Evolutionary conservation across 37 sponge, comb jelly and placozoan species (phyloP).

Genomic region (Crambe crambe): DNA sequence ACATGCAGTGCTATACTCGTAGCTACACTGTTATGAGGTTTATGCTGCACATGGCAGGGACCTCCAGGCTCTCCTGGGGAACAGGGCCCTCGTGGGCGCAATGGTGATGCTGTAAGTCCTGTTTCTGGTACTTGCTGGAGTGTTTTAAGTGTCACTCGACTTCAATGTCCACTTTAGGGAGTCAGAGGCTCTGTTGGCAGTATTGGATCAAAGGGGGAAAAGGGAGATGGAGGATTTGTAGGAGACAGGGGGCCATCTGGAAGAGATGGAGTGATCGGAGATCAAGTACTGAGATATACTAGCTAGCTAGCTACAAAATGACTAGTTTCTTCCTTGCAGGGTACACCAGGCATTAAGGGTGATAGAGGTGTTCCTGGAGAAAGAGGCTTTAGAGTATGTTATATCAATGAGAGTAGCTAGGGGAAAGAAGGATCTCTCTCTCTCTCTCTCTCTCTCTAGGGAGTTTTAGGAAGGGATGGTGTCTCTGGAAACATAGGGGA

Average conservation of each 20-base stretch:
- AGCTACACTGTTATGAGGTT: neutral
- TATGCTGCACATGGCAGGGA: constrained; percentile 24
- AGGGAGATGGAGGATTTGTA: constrained; percentile 26
- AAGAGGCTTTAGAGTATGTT: constrained; percentile 37
- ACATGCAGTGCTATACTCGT: neutral
- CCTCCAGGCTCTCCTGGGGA: constrained; percentile 23
- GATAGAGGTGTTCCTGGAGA: constrained; percentile 53
- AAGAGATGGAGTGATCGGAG: constrained; percentile 28
- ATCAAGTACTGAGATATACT: neutral
- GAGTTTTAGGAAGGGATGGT: constrained; percentile 35
- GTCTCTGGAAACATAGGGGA: constrained; percentile 32
- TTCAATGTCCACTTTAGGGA: constrained; percentile 17
- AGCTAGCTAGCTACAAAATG: neutral
- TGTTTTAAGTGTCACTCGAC: no score
- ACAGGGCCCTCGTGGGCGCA: constrained; percentile 28
- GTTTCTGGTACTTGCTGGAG: neutral
- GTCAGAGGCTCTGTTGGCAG: constrained; percentile 14
- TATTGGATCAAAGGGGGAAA: constrained; percentile 52
- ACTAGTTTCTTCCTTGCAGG: constrained; percentile 10
- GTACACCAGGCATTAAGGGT: constrained; percentile 29
- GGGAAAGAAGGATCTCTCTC: neutral
- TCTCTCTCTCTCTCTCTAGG: neutral
- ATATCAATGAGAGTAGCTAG: neutral
- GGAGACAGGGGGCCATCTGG: constrained; percentile 56
- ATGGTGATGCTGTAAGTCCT: constrained; percentile 37